Evolutionary conservation across 2,113 vertebrate genomes (phyloP).

Genomic region (Aspidoscelis tigris): DNA sequence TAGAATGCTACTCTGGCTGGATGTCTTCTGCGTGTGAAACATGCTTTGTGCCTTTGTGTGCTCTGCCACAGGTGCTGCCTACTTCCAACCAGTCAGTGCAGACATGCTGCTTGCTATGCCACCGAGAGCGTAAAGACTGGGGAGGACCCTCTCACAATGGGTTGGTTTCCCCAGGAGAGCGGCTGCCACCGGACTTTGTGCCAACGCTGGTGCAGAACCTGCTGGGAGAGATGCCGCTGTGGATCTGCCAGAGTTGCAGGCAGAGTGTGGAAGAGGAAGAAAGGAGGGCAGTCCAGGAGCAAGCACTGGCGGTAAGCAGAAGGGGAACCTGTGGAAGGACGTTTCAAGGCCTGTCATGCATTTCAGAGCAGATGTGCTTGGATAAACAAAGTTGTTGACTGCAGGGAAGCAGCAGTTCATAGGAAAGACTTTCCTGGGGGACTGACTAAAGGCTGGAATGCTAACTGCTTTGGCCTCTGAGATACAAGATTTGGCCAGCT

Average conservation of each 20-base stretch:
- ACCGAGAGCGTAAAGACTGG: constrained; percentile 97
- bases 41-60: constrained; percentile 56
- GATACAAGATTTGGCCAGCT: background rate
- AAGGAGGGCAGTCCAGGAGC: constrained; percentile 89
- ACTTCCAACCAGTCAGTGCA: constrained; percentile 86
- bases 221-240: constrained; percentile 95
- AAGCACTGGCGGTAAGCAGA: constrained; percentile 81
- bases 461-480: background rate
- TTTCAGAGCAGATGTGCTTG: background rate
- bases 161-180: constrained; percentile 88
- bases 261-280: constrained; percentile 98
- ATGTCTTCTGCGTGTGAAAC: background rate
- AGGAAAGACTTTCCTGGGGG: background rate
- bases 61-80: constrained; percentile 73
- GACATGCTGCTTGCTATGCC: constrained; percentile 97
- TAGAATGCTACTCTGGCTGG: background rate
- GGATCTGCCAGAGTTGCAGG: constrained; percentile 99
- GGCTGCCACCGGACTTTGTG: constrained; percentile 93
- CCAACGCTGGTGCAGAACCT: constrained; percentile 95
- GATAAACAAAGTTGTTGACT: background rate
- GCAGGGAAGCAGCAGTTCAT: background rate
- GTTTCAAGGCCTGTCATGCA: background rate
- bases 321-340: accelerated
- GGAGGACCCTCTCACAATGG: constrained; percentile 89
- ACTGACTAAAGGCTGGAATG: background rate